Base-by-base conservation (phyloP, 2,113 vertebrate genomes). In the Donacobius atricapilla region DNA sequence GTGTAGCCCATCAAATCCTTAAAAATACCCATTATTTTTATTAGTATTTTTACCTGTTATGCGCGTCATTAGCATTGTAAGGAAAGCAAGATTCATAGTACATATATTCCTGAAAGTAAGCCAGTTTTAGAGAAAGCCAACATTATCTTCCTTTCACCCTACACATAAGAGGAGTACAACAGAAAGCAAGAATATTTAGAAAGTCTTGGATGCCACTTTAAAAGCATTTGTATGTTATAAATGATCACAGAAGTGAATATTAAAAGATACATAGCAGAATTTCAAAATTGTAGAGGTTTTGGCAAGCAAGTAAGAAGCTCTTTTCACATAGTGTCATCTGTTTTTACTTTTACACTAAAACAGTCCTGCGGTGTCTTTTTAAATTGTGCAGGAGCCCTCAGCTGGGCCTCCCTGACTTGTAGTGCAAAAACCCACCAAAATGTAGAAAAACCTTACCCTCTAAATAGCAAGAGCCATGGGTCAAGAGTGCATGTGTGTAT, bases 321-420 rank as follows among this genome's bases (percentile, higher is more conserved):
- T 94, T 89, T 84, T 82, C 78, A 94, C 70, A 15, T 51, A 56
- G 72, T 80, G 70, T 96, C 93, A 95, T 94, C 95, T 97, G 95
- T 9, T 97, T 97, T 89, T 85, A 91, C 81, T 95, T 95, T 89
- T 71, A 71, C 89, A 71, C 65, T 82, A 35, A 50, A 94, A 18
- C 83, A 87, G 80, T 87, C 48, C 70, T 64, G 65, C 3, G 0
- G 73, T 87, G 89, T 93, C 83, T 81, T 95, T 87, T 95, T 42
- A 93, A 84, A 87, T 48, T 65, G 65, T 39, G 53, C 31, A 60
- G 87, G 40, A 94, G 48, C 65, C 95, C 91, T 92, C 77, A 68
- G 72, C 84, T 87, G 96, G 87, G 91, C 96, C 95, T 93, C 93
- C 65, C 91, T 93, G 37, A 72, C 69, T 90, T 87, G 11, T 71